These are phyloP conservation scores for Saccopteryx leptura DNA, from an alignment of 2,113 vertebrate species.

Conservation along the genomic window DNA sequence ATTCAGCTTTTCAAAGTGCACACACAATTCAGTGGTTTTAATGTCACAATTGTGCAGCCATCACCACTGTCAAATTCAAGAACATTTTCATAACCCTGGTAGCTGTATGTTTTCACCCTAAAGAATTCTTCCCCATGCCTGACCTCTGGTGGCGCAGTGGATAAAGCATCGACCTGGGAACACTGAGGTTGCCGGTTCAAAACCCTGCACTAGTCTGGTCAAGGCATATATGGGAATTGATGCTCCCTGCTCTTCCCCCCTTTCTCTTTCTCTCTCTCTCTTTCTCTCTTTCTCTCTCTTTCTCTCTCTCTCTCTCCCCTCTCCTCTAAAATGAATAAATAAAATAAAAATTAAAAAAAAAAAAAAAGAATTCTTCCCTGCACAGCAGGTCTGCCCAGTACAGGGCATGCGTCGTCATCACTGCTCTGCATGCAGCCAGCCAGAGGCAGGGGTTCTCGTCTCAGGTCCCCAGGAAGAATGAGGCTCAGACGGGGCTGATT, in stretches of 20 bases:
- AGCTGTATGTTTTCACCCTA: not conserved
- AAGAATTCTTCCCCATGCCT: not conserved
- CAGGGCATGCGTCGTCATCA: not conserved
- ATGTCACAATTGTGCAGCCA: not conserved
- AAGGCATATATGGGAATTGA: too few species aligned
- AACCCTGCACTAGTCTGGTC: too few species aligned
- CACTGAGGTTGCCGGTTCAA: too few species aligned
- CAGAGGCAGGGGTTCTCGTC: not conserved
- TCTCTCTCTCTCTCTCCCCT: too few species aligned
- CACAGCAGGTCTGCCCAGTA: not conserved
- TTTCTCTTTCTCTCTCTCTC: too few species aligned
- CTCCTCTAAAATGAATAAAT: too few species aligned
- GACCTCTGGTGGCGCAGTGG: too few species aligned
- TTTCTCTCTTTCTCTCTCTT: too few species aligned
- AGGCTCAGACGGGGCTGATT: not conserved
- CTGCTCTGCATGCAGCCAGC: not conserved
- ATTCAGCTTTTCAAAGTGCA: not conserved
- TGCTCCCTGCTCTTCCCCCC: too few species aligned
- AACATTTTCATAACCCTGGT: not conserved
- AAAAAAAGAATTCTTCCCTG: not conserved
- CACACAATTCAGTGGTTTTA: not conserved
- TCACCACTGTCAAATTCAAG: not conserved
- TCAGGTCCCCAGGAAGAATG: not conserved
- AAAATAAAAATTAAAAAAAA: too few species aligned
- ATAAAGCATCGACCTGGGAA: too few species aligned